phyloP scores from a whole-genome alignment of 2,113 vertebrate genomes.

The Oophaga pumilio region DNA sequence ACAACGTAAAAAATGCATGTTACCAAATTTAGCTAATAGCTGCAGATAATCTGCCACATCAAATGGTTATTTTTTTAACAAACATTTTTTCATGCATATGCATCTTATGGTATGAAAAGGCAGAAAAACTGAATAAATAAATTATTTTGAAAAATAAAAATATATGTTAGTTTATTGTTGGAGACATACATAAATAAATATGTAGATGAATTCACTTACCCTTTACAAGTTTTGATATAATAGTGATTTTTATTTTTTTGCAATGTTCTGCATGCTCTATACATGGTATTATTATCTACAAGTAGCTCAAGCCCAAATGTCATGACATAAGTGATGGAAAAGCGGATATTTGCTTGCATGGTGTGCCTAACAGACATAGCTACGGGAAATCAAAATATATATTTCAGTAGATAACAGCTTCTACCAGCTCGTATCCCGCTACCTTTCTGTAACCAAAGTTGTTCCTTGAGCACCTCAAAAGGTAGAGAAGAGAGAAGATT shows the following conservation, averaged over 20 bases:
- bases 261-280: not conserved
- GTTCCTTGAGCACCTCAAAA: constrained; percentile 19
- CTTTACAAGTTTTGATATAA: constrained; percentile 4
- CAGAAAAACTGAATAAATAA: too few relatives aligned
- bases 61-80: too few relatives aligned
- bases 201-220: not conserved
- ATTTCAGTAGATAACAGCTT: constrained; percentile 24
- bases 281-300: constrained; percentile 11
- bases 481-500: not conserved
- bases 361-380: not conserved
- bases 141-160: not conserved
- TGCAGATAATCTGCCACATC: too few relatives aligned
- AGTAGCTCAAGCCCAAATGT: constrained; percentile 17
- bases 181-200: not conserved
- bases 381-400: constrained; percentile 24
- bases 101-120: too few relatives aligned
- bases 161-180: not conserved
- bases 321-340: not conserved
- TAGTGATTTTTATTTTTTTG: not conserved
- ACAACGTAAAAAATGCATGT: too few relatives aligned
- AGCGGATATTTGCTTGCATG: not conserved
- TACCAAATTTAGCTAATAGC: too few relatives aligned
- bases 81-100: too few relatives aligned
- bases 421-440: not conserved
- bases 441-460: not conserved